Evolutionary conservation across 2,113 vertebrate genomes (phyloP), one percentile per base, ranked within the genome.

Genomic region (Ia io): DNA sequence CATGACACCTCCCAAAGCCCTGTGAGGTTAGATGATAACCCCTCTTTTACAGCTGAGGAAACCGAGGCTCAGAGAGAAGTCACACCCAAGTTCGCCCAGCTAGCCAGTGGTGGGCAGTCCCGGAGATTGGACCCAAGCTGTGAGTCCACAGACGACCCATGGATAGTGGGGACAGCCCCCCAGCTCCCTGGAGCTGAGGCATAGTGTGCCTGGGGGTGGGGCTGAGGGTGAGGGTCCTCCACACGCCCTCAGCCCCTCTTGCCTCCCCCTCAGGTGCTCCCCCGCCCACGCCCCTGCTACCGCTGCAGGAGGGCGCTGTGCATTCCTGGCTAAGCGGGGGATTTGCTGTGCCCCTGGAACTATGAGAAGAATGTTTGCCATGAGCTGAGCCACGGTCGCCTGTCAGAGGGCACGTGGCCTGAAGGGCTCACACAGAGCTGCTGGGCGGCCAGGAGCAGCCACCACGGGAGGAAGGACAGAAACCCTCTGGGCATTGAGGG

Each of bases 361-460:
- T 98, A 98, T 96, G 98, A 98, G 56, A 98, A 98, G 98, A 98
- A 99, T 98, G 98, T 97, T 98, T 98, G 98, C 98, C 98, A 98
- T 96, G 98, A 98, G 98, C 98, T 98, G 98, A 98, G 98, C 98
- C 97, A 97, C 97, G 97, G 98, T 98, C 97, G 97, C 97, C 97
- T 87, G 17, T 97, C 96, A 96, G 98, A 92, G 95, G 96, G 95
- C 95, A 93, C 89, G 20, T 97, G 98, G 98, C 98, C 98, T 97
- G 96, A 96, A 93, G 97, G 97, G 97, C 28, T 44, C 98, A 97
- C 51, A 83, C 96, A 86, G 85, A 93, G 95, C 89, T 44, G 28
- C 49, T 30, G 6, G 13, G 93, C 42, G 0, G 80, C 77, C 47
- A 61, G 88, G 84, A 82, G 87, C 93, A 25, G 12, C 96, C 42